These are phyloP conservation scores for Rhinoptilus africanus DNA, from an alignment of 2,113 vertebrate genomes.

Conservation along the genomic window DNA sequence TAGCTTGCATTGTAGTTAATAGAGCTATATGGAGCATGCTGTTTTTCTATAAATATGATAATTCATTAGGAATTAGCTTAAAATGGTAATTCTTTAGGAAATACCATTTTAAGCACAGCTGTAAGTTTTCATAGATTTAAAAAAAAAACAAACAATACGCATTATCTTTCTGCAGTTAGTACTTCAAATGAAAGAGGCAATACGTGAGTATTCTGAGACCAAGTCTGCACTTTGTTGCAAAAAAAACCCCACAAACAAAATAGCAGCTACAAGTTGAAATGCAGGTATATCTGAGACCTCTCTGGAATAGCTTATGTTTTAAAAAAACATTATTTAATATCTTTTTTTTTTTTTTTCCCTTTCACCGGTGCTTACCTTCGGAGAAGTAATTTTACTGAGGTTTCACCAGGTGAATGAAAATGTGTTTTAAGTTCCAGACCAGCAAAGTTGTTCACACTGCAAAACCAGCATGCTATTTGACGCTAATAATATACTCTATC, in stretches of 20 bases:
- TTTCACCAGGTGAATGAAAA: neutral
- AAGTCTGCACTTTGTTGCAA: neutral
- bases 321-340: neutral
- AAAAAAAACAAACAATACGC: neutral
- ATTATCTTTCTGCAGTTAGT: neutral
- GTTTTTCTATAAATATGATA: neutral
- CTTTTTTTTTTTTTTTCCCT: neutral
- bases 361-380: neutral
- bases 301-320: constrained; percentile 6
- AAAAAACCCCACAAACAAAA: neutral
- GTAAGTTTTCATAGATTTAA: neutral
- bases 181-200: neutral
- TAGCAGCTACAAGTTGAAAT: neutral
- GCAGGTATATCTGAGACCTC: neutral
- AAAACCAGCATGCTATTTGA: neutral
- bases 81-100: neutral
- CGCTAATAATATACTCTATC: neutral
- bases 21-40: constrained; percentile 15
- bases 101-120: constrained; percentile 1
- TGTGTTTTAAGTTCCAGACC: neutral
- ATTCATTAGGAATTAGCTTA: constrained; percentile 29
- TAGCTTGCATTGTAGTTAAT: constrained; percentile 18
- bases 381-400: neutral
- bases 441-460: neutral
- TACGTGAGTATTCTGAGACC: neutral